Percentiles rank a stretch among this genome's conserved stretches.
Evolutionary conservation across 2,888 invertebrate genomes (phyloP).

Genomic region (Drosophila antonietae): DNA sequence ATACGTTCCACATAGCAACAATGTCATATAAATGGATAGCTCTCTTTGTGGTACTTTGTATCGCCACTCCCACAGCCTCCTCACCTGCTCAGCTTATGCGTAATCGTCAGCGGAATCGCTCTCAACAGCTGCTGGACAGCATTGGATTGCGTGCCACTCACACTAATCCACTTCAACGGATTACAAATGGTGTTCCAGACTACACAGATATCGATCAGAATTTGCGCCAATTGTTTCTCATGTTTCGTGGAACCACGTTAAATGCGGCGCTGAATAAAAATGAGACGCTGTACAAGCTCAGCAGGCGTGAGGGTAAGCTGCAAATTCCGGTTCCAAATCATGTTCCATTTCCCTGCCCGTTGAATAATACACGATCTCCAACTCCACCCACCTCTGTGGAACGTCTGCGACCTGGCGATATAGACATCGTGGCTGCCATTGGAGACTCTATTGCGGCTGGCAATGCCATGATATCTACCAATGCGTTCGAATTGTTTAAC

Average conservation of each 20-base stretch:
- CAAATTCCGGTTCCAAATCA: constrained; percentile 68
- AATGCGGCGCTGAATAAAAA: constrained; percentile 41
- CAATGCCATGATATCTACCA: constrained; percentile 85
- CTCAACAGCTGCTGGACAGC: constrained; percentile 57
- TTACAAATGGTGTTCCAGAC: constrained; percentile 49
- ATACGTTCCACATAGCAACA: constrained; percentile 6
- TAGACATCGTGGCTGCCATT: constrained; percentile 87
- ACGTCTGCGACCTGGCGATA: constrained; percentile 86
- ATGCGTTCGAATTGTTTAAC: constrained; percentile 84
- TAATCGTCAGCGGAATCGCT: constrained; percentile 50
- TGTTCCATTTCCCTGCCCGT: constrained; percentile 83
- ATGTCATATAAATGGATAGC: constrained; percentile 3
- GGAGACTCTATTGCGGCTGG: constrained; percentile 88
- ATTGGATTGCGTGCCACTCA: constrained; percentile 54
- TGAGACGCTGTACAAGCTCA: constrained; percentile 40
- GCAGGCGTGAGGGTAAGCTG: constrained; percentile 71
- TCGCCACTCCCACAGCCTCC: not conserved
- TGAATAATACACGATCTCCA: constrained; percentile 79
- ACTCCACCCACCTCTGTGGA: constrained; percentile 86
- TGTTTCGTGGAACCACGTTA: constrained; percentile 49
- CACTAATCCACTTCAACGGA: constrained; percentile 31
- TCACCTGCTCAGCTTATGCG: constrained; percentile 13
- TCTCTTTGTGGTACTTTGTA: constrained; percentile 8
- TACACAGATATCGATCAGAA: constrained; percentile 67
- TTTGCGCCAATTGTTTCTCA: constrained; percentile 61